Evolutionary conservation across 2,797 vertebrate genomes (phyloP).

Genomic region (Acanthornis magna): DNA sequence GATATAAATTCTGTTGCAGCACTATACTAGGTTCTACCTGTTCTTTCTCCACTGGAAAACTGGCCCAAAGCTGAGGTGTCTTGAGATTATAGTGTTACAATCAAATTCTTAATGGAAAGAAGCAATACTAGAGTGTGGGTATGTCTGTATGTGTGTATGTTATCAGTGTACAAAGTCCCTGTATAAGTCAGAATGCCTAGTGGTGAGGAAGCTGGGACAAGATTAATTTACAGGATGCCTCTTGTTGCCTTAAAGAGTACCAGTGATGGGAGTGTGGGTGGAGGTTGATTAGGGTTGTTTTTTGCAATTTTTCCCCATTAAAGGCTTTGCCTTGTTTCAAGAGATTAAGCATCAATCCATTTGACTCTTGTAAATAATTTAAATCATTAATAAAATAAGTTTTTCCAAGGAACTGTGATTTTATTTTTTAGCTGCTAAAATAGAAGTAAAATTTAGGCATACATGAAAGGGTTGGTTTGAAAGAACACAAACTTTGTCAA

Average conservation of each 20-base stretch:
- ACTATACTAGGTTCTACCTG: background rate
- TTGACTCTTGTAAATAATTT: constrained; percentile 66
- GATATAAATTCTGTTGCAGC: background rate
- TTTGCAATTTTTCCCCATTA: constrained; percentile 47
- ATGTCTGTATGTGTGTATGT: accelerated
- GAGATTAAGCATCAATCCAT: constrained; percentile 53
- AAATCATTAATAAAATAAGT: constrained; percentile 66
- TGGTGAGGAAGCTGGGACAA: background rate
- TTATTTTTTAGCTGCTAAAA: constrained; percentile 69
- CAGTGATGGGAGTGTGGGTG: background rate
- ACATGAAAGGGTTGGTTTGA: constrained; percentile 35
- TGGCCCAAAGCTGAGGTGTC: background rate
- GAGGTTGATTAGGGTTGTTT: accelerated
- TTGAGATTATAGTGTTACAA: background rate
- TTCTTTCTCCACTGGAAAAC: background rate
- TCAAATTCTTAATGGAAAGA: background rate
- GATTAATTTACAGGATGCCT: background rate
- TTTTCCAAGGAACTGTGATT: constrained; percentile 69
- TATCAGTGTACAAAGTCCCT: background rate
- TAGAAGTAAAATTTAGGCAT: constrained; percentile 61
- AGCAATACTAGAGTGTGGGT: background rate
- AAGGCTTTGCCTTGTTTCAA: constrained; percentile 64
- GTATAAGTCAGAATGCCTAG: background rate
- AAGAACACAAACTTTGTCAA: background rate
- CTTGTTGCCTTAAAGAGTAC: background rate